A percentile compares a stretch with the other conserved stretches of the same genome.
Conservation (phyloP, 2,888 invertebrate genomes). For the Zygogramma bicolorata region DNA sequence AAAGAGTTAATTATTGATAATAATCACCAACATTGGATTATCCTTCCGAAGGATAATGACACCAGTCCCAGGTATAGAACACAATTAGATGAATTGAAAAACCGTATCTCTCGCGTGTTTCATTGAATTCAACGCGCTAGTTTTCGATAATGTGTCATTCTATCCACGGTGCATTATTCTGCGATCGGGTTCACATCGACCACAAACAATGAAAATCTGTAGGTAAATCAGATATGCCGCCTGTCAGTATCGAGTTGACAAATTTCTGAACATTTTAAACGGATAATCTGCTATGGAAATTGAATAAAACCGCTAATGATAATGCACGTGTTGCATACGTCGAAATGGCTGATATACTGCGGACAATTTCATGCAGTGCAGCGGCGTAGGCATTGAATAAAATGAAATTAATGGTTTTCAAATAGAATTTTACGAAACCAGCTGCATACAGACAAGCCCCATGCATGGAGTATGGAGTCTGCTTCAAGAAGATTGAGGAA, state of each 20-base stretch:
- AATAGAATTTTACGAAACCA: not conserved
- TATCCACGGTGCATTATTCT: not conserved
- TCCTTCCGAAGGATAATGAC: too few relatives aligned
- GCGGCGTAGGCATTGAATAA: not conserved
- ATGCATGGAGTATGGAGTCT: too few relatives aligned
- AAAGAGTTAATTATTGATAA: too few relatives aligned
- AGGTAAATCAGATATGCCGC: constrained; percentile 9
- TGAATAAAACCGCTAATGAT: constrained; percentile 24
- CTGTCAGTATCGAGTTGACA: constrained; percentile 1
- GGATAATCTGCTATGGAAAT: constrained; percentile 13
- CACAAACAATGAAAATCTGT: not conserved
- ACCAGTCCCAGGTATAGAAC: too few relatives aligned
- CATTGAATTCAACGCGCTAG: too few relatives aligned
- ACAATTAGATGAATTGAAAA: too few relatives aligned
- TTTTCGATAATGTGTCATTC: not conserved
- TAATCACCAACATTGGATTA: too few relatives aligned
- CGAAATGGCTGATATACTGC: constrained; percentile 9
- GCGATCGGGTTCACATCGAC: not conserved
- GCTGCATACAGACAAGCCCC: too few relatives aligned
- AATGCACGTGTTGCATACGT: constrained; percentile 17
- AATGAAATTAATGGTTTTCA: not conserved
- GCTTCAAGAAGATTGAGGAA: too few relatives aligned
- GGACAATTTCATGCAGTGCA: not conserved
- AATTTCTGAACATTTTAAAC: constrained; percentile 11
- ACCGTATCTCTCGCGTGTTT: too few relatives aligned